Evolutionary conservation across 2,797 vertebrate species (phyloP).

Genomic region (Cheracebus regulus): DNA sequence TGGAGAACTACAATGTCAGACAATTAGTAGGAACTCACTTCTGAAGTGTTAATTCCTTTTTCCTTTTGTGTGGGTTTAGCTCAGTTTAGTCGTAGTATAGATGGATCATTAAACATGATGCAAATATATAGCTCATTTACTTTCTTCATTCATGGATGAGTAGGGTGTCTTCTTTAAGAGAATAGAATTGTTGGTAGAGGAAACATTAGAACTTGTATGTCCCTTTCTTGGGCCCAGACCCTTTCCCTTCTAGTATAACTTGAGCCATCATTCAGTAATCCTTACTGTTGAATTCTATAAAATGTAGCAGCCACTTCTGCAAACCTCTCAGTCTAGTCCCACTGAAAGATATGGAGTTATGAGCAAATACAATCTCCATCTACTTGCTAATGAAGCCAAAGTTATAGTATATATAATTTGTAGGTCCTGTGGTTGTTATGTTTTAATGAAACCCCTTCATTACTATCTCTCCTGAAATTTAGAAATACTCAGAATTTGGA

Average conservation of each 20-base stretch:
- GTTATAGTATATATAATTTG: neutral
- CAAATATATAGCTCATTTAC: neutral
- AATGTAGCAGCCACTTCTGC: neutral
- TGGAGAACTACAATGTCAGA: neutral
- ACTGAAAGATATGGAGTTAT: neutral
- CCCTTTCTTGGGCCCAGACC: neutral
- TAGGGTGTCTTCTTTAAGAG: neutral
- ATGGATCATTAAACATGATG: neutral
- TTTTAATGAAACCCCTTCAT: neutral
- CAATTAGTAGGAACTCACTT: neutral
- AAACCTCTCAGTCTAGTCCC: neutral
- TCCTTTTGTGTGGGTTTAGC: constrained; percentile 15
- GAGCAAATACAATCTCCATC: neutral
- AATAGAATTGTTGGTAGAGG: constrained; percentile 1
- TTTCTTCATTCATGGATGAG: neutral
- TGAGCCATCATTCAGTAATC: neutral
- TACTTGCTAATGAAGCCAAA: neutral
- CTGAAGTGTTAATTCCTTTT: neutral
- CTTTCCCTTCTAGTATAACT: neutral
- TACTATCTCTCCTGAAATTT: constrained; percentile 7
- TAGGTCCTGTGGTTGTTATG: neutral
- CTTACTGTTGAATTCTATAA: neutral
- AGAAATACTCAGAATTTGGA: neutral
- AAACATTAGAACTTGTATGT: neutral
- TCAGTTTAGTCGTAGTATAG: neutral